Evolutionary conservation across 2,888 invertebrate species (phyloP).

Genomic region (Tetranychus truncatus): DNA sequence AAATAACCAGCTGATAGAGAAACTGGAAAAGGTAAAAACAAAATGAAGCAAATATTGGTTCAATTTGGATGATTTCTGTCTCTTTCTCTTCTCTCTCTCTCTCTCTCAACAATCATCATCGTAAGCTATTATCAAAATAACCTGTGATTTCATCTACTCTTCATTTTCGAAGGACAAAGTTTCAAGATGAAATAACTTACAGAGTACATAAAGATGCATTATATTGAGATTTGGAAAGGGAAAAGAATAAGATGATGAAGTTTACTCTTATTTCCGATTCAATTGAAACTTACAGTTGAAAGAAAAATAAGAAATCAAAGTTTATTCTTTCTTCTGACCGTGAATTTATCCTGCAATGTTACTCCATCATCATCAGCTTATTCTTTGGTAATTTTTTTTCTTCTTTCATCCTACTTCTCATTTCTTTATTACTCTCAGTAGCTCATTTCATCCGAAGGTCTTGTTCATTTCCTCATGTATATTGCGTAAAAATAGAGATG

Average conservation of each 20-base stretch:
- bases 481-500: too few relatives aligned
- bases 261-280: not conserved
- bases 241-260: not conserved
- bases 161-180: too few relatives aligned
- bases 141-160: too few relatives aligned
- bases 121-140: too few relatives aligned
- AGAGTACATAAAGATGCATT: not conserved
- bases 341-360: not conserved
- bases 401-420: not conserved
- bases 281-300: not conserved
- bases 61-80: too few relatives aligned
- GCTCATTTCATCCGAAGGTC: not conserved
- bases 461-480: too few relatives aligned
- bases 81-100: too few relatives aligned
- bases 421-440: not conserved
- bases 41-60: too few relatives aligned
- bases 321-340: not conserved
- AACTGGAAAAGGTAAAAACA: too few relatives aligned
- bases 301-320: not conserved
- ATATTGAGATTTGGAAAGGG: not conserved
- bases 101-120: too few relatives aligned
- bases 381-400: not conserved
- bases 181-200: not conserved
- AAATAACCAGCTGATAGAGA: too few relatives aligned
- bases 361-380: not conserved